Evolutionary conservation across 1,140 invertebrate species (phyloP).

Genomic region (Elymnias hypermnestra): DNA sequence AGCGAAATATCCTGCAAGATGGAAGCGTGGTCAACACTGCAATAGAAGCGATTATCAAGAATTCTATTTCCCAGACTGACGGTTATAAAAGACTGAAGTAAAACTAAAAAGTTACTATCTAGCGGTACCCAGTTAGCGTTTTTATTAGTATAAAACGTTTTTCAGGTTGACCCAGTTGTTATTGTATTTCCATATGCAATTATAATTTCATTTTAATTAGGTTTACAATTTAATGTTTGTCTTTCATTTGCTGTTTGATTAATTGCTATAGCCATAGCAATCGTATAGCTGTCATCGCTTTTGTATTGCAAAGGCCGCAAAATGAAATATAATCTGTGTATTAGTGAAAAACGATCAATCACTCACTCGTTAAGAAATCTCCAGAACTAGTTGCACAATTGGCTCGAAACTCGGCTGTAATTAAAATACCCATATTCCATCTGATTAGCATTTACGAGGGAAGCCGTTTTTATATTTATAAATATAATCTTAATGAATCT

Average conservation of each 20-base stretch:
- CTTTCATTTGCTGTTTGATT: background rate
- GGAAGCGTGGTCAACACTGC: background rate
- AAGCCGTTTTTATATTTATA: too few species aligned
- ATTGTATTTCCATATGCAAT: background rate
- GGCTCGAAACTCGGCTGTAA: too few species aligned
- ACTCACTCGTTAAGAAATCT: too few species aligned
- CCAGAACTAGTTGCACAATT: too few species aligned
- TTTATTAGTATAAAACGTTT: background rate
- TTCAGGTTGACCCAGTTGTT: background rate
- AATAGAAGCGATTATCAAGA: slow-evolving; percentile 2
- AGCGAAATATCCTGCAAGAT: background rate
- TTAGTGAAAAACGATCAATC: too few species aligned
- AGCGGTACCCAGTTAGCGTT: background rate
- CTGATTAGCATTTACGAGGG: too few species aligned
- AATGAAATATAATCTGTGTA: too few species aligned
- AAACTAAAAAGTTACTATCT: background rate
- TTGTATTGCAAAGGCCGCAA: too few species aligned
- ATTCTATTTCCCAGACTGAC: background rate
- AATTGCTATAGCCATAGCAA: too few species aligned
- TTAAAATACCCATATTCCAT: too few species aligned
- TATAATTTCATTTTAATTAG: background rate
- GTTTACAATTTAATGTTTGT: background rate
- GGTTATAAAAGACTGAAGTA: background rate
- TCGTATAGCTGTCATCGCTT: too few species aligned
- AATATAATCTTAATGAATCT: too few species aligned